phyloP scores from a whole-genome alignment of 2,113 vertebrate species.

The Ondatra zibethicus region DNA sequence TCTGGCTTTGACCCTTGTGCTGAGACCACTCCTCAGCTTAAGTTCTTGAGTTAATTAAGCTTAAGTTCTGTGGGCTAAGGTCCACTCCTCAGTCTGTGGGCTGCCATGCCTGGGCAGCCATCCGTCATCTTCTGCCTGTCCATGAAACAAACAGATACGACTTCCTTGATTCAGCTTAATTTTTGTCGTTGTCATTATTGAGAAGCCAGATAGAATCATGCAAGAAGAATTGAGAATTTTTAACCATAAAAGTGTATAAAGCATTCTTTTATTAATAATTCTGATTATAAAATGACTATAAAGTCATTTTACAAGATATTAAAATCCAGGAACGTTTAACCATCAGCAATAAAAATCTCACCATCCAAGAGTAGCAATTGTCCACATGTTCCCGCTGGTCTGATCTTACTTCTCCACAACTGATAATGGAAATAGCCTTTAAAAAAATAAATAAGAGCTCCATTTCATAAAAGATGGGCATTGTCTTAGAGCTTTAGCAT shows the following conservation, averaged over 20 bases:
- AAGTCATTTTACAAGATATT: background rate
- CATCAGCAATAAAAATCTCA: constrained; percentile 16
- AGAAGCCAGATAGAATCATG: background rate
- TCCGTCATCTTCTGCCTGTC: background rate
- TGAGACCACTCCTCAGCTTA: background rate
- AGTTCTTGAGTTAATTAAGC: background rate
- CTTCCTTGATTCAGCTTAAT: background rate
- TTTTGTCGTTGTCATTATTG: constrained; percentile 29
- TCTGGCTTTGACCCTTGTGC: background rate
- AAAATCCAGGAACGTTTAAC: background rate
- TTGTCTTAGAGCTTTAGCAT: background rate
- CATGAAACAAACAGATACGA: background rate
- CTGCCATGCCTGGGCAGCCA: background rate
- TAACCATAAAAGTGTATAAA: background rate
- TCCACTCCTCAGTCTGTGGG: background rate
- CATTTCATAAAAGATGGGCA: background rate
- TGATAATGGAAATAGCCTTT: background rate
- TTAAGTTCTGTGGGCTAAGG: too few relatives aligned
- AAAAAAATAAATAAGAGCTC: background rate
- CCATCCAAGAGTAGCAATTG: background rate
- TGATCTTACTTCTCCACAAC: background rate
- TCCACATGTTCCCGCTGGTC: background rate
- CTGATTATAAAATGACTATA: background rate
- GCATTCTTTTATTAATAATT: background rate
- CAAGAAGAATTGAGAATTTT: background rate